Percentiles rank a stretch among this genome's conserved stretches.
Conservation (phyloP, 1,140 invertebrate species). For the Pygmarrhopalites habei region DNA sequence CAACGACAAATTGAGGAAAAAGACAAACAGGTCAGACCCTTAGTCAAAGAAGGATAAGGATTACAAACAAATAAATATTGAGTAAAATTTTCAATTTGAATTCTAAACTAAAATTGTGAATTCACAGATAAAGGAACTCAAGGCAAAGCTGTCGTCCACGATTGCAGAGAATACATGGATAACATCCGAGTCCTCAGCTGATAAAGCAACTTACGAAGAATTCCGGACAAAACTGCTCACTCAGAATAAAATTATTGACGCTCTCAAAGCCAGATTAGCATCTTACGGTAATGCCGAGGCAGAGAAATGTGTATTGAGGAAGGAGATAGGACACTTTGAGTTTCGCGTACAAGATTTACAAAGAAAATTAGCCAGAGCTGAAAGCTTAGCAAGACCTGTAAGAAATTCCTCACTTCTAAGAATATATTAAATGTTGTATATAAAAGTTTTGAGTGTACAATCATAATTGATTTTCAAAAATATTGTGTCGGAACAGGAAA, state of each 20-base stretch:
- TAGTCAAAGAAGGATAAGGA: too few relatives aligned
- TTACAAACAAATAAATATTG: not conserved
- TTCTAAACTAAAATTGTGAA: not conserved
- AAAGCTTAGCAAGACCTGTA: constrained; percentile 29
- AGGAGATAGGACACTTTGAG: constrained; percentile 25
- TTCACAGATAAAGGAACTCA: constrained; percentile 12
- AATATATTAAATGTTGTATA: too few relatives aligned
- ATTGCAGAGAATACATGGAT: constrained; percentile 6
- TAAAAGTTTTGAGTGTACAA: too few relatives aligned
- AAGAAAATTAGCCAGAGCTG: constrained; percentile 10
- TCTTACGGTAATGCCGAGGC: constrained; percentile 5
- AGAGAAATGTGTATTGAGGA: constrained; percentile 7
- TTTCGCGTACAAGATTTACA: constrained; percentile 22
- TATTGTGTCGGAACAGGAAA: constrained; percentile 18
- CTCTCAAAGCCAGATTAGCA: constrained; percentile 17
- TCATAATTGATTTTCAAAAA: not conserved
- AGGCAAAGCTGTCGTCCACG: constrained; percentile 7
- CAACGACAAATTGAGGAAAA: constrained; percentile 9
- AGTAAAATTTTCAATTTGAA: not conserved
- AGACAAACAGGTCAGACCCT: constrained; percentile 23
- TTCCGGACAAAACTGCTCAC: constrained; percentile 15
- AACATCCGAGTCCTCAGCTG: not conserved
- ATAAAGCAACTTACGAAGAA: not conserved
- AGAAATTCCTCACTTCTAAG: too few relatives aligned
- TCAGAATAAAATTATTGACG: constrained; percentile 31